Evolutionary conservation across 35 echinoderm and acorn worm species (phyloP).

Genomic region (Nesometra sesokonis): DNA sequence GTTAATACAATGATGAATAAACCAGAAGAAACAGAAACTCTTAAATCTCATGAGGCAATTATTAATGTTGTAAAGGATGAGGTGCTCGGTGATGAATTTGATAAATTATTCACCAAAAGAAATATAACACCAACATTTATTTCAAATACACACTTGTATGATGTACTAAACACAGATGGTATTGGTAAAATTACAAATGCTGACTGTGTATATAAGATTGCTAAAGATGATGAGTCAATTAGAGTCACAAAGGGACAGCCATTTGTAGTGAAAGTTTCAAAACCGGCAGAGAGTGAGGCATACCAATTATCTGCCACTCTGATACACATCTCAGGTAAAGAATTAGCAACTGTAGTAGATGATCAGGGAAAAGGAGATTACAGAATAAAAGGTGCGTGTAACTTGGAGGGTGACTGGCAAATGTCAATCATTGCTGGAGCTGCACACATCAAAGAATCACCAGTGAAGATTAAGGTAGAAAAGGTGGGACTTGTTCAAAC

Average conservation of each 20-base stretch:
- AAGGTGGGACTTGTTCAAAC: no score
- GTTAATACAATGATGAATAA: no score
- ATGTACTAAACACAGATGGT: not conserved
- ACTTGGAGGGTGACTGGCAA: no score
- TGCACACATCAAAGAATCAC: no score
- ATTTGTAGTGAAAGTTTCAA: not conserved
- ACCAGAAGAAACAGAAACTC: no score
- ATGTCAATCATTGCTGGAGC: no score
- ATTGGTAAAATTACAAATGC: not conserved
- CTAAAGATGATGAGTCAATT: not conserved
- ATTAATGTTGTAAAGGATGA: no score
- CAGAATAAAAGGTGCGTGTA: not conserved
- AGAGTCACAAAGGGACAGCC: not conserved
- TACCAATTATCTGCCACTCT: not conserved
- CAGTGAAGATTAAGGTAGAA: no score
- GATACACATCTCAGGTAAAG: not conserved
- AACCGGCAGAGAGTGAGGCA: not conserved
- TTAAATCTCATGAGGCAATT: no score
- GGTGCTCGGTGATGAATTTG: no score
- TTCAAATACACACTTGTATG: not conserved
- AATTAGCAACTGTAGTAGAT: not conserved
- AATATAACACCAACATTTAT: not conserved
- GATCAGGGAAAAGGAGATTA: not conserved
- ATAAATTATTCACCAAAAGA: no score
- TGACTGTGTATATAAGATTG: not conserved